Conservation (phyloP, 1,140 invertebrate species). For the Sipha flava region DNA sequence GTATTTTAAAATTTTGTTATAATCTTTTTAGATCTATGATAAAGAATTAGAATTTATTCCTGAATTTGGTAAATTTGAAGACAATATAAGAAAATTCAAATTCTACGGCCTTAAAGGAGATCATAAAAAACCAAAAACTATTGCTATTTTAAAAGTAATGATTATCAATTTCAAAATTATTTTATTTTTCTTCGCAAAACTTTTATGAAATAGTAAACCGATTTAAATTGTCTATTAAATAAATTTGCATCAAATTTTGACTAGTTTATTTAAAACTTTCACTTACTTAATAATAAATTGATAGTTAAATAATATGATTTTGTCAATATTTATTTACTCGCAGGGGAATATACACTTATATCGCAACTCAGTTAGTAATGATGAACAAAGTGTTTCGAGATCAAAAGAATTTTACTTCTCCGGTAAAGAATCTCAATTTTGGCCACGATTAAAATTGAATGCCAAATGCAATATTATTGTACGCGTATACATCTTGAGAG, state of each 20-base stretch:
- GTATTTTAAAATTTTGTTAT: background rate
- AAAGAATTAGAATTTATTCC: slow-evolving; percentile 65
- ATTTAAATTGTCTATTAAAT: no score
- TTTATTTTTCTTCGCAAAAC: no score
- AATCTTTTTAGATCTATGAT: slow-evolving; percentile 54
- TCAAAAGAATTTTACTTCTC: background rate
- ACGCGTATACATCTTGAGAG: slow-evolving; percentile 69
- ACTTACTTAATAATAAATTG: no score
- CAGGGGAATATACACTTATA: background rate
- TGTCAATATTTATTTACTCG: background rate
- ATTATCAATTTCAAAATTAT: background rate
- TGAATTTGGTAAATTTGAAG: slow-evolving; percentile 67
- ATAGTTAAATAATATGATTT: no score
- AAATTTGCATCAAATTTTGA: no score
- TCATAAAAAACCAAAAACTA: background rate
- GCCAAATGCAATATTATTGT: slow-evolving; percentile 40
- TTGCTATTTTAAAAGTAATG: slow-evolving; percentile 1
- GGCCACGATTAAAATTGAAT: background rate
- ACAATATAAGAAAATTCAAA: slow-evolving; percentile 65
- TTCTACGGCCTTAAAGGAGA: slow-evolving; percentile 46
- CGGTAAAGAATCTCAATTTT: background rate
- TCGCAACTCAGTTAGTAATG: background rate
- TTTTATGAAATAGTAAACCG: no score
- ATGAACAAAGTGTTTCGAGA: background rate
- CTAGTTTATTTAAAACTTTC: no score